Evolutionary conservation across 2,797 vertebrate species (phyloP).

Genomic region (Enteromius trimaculatus): DNA sequence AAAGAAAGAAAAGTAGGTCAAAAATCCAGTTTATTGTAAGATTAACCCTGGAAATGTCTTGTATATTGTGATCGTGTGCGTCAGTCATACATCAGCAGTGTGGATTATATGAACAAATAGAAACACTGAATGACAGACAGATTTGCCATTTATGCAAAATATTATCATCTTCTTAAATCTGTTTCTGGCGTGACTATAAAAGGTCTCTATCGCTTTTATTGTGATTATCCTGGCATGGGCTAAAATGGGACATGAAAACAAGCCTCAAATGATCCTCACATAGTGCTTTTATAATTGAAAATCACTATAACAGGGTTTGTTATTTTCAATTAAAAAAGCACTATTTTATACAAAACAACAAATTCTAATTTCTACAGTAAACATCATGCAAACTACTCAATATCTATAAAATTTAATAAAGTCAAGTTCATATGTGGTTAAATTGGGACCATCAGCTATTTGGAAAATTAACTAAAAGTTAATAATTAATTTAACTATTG

Average conservation of each 20-base stretch:
- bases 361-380: neutral
- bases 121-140: conserved; percentile 30
- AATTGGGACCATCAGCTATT: neutral
- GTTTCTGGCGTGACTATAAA: conserved; percentile 36
- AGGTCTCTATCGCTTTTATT: conserved; percentile 39
- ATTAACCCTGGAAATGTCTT: conserved; percentile 15
- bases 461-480: neutral
- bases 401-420: neutral
- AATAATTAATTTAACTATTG: neutral
- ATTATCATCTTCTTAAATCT: conserved; percentile 43
- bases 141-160: conserved; percentile 42
- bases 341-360: too few relatives aligned
- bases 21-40: conserved; percentile 24
- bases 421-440: neutral
- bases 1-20: neutral
- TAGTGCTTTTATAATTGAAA: too few relatives aligned
- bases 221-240: conserved; percentile 15
- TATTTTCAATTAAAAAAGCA: neutral
- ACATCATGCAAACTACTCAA: neutral
- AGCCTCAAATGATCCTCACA: neutral
- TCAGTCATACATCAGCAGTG: conserved; percentile 36
- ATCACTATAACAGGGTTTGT: too few relatives aligned
- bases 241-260: conserved; percentile 1
- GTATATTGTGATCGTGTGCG: conserved; percentile 21
- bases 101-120: conserved; percentile 33